Percentiles rank a stretch among this genome's conserved stretches.
phyloP scores from a whole-genome alignment of 1,140 invertebrate species.

The Cydia fagiglandana region DNA sequence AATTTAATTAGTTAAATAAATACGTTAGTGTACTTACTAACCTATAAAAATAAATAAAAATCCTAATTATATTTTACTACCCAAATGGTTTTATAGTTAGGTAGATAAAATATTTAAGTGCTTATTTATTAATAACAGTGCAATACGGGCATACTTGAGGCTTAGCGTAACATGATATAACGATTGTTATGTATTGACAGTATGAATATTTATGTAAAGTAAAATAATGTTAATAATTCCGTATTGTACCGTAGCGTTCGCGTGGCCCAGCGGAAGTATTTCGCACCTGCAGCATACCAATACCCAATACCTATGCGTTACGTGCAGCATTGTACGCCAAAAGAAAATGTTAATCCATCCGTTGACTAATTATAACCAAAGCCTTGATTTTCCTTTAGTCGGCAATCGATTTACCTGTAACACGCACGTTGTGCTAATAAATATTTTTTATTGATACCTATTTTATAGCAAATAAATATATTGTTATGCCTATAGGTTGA shows the following conservation, averaged over 20 bases:
- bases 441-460: neutral
- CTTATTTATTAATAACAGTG: no score
- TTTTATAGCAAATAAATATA: neutral
- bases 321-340: constrained; percentile 62
- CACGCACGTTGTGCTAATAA: constrained; percentile 50
- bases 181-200: neutral
- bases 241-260: constrained; percentile 43
- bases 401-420: constrained; percentile 51
- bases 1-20: no score
- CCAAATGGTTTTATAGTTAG: no score
- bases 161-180: constrained; percentile 36
- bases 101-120: no score
- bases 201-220: neutral
- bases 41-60: no score
- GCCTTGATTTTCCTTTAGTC: constrained; percentile 71
- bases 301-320: constrained; percentile 39
- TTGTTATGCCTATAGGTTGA: neutral
- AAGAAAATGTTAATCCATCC: constrained; percentile 74
- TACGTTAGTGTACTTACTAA: no score
- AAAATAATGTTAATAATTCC: constrained; percentile 29
- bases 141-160: constrained; percentile 30
- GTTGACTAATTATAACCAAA: constrained; percentile 67
- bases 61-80: no score
- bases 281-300: constrained; percentile 60
- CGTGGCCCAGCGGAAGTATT: constrained; percentile 55